A percentile compares a stretch with the other conserved stretches of the same genome.
These are phyloP conservation scores for Drosophila pruinosa DNA, from an alignment of 1,140 invertebrate species.

Conservation along the genomic window DNA sequence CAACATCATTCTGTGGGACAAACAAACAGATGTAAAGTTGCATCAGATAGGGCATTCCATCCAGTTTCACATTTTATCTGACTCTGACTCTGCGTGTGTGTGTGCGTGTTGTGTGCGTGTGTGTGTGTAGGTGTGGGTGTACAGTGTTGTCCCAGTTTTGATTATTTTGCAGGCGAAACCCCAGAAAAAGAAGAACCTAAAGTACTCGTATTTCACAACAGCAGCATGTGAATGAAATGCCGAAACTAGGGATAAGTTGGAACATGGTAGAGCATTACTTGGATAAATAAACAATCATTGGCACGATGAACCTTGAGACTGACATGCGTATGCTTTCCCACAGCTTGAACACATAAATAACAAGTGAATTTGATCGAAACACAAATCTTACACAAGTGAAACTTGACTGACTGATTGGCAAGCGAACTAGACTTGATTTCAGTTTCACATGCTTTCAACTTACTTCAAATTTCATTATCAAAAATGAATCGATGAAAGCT, in stretches of 20 bases:
- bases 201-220: constrained; percentile 56
- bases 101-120: constrained; percentile 9
- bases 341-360: not conserved
- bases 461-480: not conserved
- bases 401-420: not conserved
- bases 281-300: constrained; percentile 19
- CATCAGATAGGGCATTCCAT: constrained; percentile 34
- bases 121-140: too few relatives aligned
- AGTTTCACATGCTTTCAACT: not conserved
- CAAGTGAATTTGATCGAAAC: not conserved
- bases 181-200: constrained; percentile 39
- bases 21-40: constrained; percentile 65
- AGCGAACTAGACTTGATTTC: not conserved
- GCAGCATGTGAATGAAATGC: constrained; percentile 42
- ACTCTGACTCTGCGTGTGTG: not conserved
- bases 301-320: not conserved
- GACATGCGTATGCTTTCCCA: not conserved
- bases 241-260: constrained; percentile 32
- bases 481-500: too few relatives aligned
- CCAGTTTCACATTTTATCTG: constrained; percentile 18
- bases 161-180: constrained; percentile 61
- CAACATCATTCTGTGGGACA: constrained; percentile 22
- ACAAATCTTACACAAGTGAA: not conserved
- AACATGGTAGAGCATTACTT: constrained; percentile 3
- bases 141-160: constrained; percentile 46